phyloP scores from a whole-genome alignment of 2,888 invertebrate genomes.

The Aphidius colemani region DNA sequence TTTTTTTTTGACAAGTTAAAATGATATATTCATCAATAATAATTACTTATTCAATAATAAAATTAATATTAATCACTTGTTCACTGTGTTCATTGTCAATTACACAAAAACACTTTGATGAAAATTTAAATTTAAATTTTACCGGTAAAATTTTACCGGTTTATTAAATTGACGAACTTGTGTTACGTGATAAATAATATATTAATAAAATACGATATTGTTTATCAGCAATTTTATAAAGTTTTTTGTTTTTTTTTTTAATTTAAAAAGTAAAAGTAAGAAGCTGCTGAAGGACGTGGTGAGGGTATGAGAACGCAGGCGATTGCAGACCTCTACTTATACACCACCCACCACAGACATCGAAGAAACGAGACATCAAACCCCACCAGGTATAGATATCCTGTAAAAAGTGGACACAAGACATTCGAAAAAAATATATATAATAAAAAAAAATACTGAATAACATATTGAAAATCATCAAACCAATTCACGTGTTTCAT shows the following conservation, averaged over 20 bases:
- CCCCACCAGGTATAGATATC: constrained; percentile 47
- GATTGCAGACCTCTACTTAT: constrained; percentile 58
- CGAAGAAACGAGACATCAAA: constrained; percentile 39
- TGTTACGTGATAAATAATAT: background rate
- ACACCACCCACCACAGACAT: constrained; percentile 57
- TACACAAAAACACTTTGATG: too few relatives aligned
- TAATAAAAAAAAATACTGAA: background rate
- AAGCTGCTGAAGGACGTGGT: constrained; percentile 58
- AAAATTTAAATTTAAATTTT: too few relatives aligned
- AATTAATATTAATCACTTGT: background rate
- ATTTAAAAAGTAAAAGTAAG: constrained; percentile 55
- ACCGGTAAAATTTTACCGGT: too few relatives aligned
- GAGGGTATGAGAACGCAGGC: constrained; percentile 59
- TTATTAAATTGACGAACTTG: constrained; percentile 10
- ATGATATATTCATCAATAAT: background rate
- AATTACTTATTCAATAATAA: background rate
- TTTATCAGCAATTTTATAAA: too few relatives aligned
- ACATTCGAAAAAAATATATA: background rate
- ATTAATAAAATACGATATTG: too few relatives aligned
- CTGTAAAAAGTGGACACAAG: constrained; percentile 48
- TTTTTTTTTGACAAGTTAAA: background rate
- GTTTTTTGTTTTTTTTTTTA: too few relatives aligned
- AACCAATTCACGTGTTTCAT: too few relatives aligned
- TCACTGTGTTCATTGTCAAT: constrained; percentile 1
- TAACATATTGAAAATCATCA: background rate